These are phyloP conservation scores for Ataeniobius toweri DNA, from an alignment of 2,797 vertebrate species.

Conservation along the genomic window DNA sequence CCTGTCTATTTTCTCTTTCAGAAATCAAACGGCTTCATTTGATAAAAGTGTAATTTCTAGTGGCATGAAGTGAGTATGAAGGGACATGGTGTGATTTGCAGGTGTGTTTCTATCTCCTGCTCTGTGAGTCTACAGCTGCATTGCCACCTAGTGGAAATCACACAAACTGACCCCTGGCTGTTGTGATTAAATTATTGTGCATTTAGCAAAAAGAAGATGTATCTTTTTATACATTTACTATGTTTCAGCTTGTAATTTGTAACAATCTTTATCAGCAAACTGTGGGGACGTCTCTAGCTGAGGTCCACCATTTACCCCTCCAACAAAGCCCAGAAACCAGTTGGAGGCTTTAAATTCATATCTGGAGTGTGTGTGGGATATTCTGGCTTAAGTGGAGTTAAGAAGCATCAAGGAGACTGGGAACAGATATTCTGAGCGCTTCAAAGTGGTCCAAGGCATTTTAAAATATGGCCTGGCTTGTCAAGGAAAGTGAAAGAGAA, in stretches of 20 bases:
- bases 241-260: conserved; percentile 8
- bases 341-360: conserved; percentile 48
- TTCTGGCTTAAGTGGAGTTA: conserved; percentile 22
- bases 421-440: conserved; percentile 38
- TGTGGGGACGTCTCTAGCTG: conserved; percentile 29
- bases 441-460: conserved; percentile 31
- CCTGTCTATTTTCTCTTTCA: background rate
- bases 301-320: conserved; percentile 22
- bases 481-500: conserved; percentile 14
- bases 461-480: conserved; percentile 17
- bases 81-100: conserved; percentile 58
- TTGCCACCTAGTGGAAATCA: conserved; percentile 77
- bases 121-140: conserved; percentile 63
- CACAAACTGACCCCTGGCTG: conserved; percentile 31
- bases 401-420: conserved; percentile 27
- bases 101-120: conserved; percentile 54
- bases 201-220: background rate
- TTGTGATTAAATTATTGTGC: conserved; percentile 9
- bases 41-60: conserved; percentile 19
- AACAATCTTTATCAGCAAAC: conserved; percentile 22
- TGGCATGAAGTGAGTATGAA: conserved; percentile 43
- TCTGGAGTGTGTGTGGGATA: conserved; percentile 56
- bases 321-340: conserved; percentile 34
- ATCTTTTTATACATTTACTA: background rate
- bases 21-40: conserved; percentile 13